phyloP scores from a whole-genome alignment of 2,113 vertebrate species.

The Xiphophorus couchianus region DNA sequence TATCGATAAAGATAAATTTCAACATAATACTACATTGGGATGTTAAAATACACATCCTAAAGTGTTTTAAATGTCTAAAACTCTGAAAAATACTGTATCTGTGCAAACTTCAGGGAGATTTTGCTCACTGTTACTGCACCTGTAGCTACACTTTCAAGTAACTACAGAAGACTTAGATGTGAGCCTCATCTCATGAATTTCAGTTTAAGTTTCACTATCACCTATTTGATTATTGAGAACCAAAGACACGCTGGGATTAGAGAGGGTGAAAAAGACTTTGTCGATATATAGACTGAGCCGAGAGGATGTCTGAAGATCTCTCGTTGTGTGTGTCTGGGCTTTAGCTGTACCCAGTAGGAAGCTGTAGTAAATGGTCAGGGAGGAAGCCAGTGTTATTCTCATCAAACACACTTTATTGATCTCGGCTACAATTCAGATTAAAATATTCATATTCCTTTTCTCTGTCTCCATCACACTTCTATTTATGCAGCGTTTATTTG shows the following conservation, averaged over 20 bases:
- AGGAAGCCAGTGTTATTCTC: slow-evolving; percentile 31
- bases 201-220: background rate
- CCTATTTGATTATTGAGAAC: slow-evolving; percentile 1
- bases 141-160: background rate
- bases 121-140: background rate
- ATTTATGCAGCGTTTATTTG: slow-evolving; percentile 31
- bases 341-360: slow-evolving; percentile 15
- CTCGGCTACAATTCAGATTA: slow-evolving; percentile 36
- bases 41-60: background rate
- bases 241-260: background rate
- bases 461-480: slow-evolving; percentile 1
- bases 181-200: background rate
- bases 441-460: background rate
- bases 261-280: background rate
- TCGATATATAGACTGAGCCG: slow-evolving; percentile 1
- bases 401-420: slow-evolving; percentile 55
- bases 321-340: slow-evolving; percentile 12
- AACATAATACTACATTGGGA: background rate
- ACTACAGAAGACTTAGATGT: background rate
- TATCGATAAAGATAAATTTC: background rate
- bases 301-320: background rate
- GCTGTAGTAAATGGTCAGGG: slow-evolving; percentile 20
- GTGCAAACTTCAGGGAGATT: background rate
- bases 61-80: background rate
- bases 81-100: background rate